Base-by-base conservation (phyloP, 2,113 vertebrate species). In the Nibea albiflora region DNA sequence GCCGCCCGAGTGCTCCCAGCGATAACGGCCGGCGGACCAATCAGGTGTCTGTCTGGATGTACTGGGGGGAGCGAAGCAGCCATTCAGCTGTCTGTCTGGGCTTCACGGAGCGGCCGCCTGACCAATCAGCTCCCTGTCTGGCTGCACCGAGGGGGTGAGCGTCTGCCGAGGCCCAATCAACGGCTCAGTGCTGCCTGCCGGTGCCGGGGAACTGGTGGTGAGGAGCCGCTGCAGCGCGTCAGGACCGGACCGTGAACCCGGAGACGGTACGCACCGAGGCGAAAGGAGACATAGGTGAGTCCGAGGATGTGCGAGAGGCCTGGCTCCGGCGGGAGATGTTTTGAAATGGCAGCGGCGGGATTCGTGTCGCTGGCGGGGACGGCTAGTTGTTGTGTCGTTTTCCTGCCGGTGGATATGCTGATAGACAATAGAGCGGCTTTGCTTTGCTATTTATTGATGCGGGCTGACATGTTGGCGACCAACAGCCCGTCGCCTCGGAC, bases 171-270 rank as follows among this genome's bases (percentile, higher is more conserved):
- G 94, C 93, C 95, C 95, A 96, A 95, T 95, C 93, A 94, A 90
- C 90, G 90, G 87, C 69, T 94, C 93, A 95, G 95, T 95, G 94
- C 92, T 94, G 94, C 92, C 92, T 95, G 93, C 94, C 95, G 94
- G 95, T 95, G 95, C 95, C 95, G 95, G 95, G 94, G 93, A 39
- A 94, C 95, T 95, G 94, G 92, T 94, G 92, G 93, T 91, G 89
- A 94, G 90, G 90, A 93, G 89, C 92, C 90, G 90, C 93, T 89
- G 93, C 94, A 93, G 91, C 94, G 93, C 94, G 93, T 94, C 92
- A 94, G 94, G 94, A 95, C 93, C 94, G 92, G 93, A 95, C 90
- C 93, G 93, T 92, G 93, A 95, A 94, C 93, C 92, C 94, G 94
- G 94, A 95, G 94, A 93, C 93, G 91, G 93, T 92, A 93, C 89